These are phyloP conservation scores for Ephydatia muelleri DNA, from an alignment of 37 sponge, comb jelly and placozoan species.

Conservation along the genomic window DNA sequence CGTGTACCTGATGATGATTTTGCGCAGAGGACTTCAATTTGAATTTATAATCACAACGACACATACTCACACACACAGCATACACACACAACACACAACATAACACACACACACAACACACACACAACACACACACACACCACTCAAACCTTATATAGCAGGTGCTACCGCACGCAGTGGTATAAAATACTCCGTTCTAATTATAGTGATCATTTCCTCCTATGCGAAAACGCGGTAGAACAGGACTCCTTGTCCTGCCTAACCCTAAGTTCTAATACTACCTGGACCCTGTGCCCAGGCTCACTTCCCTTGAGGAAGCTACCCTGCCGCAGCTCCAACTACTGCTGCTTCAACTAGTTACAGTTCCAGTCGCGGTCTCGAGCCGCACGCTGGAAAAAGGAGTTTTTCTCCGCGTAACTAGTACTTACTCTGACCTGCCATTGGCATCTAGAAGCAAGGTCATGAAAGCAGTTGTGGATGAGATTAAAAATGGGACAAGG, in stretches of 20 bases:
- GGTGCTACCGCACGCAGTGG: too few species aligned
- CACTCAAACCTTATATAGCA: too few species aligned
- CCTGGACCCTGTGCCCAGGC: neutral
- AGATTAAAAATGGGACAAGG: neutral
- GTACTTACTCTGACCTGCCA: neutral
- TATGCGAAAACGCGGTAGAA: neutral
- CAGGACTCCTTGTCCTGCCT: neutral
- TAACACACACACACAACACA: too few species aligned
- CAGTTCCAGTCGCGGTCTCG: neutral
- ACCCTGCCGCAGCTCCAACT: neutral
- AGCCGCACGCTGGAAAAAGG: neutral
- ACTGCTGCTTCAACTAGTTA: neutral
- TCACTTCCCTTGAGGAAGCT: neutral
- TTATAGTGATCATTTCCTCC: neutral
- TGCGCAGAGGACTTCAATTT: too few species aligned
- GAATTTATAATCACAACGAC: too few species aligned
- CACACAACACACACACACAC: too few species aligned
- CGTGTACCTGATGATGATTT: too few species aligned
- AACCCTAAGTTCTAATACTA: neutral
- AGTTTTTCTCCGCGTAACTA: neutral
- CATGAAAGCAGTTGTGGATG: neutral
- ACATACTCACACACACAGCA: too few species aligned
- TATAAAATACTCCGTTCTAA: neutral
- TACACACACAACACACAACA: too few species aligned
- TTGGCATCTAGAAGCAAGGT: neutral